Evolutionary conservation across 1,140 invertebrate species (phyloP).

Genomic region (Eufriesea mexicana): DNA sequence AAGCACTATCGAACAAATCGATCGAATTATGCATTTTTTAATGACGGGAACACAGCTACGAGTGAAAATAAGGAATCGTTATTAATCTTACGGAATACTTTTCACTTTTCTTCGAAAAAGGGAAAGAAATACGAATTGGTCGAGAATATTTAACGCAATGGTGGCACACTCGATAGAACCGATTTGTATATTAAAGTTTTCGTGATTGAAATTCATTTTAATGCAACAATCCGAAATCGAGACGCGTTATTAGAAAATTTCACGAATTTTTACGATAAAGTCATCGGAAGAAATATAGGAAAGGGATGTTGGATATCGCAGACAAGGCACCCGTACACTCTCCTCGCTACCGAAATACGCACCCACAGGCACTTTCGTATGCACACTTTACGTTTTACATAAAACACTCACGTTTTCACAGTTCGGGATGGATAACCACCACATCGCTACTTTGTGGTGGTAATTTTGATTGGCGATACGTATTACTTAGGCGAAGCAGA

Average conservation of each 20-base stretch:
- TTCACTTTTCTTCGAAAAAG: not conserved
- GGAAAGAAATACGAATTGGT: conserved; percentile 35
- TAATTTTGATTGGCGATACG: conserved; percentile 40
- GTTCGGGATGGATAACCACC: conserved; percentile 54
- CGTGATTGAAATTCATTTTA: conserved; percentile 8
- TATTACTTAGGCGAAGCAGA: conserved; percentile 53
- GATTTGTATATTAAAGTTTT: conserved; percentile 26
- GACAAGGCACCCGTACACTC: conserved; percentile 34
- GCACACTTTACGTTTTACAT: conserved; percentile 16
- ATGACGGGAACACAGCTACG: not conserved
- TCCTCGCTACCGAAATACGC: conserved; percentile 70
- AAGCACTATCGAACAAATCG: conserved; percentile 32
- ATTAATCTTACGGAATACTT: not conserved
- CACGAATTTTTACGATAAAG: conserved; percentile 48
- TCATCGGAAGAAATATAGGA: conserved; percentile 1
- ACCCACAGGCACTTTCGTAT: conserved; percentile 48
- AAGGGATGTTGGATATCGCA: conserved; percentile 13
- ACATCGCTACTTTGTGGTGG: conserved; percentile 63
- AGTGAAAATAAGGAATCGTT: not conserved
- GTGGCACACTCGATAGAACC: conserved; percentile 39
- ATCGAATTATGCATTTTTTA: conserved; percentile 8
- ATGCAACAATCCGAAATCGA: conserved; percentile 30
- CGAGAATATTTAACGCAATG: conserved; percentile 53
- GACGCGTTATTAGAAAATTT: conserved; percentile 20
- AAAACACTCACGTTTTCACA: conserved; percentile 70